These are phyloP conservation scores for Fukomys damarensis DNA, from an alignment of 2,113 vertebrate species.

Conservation along the genomic window DNA sequence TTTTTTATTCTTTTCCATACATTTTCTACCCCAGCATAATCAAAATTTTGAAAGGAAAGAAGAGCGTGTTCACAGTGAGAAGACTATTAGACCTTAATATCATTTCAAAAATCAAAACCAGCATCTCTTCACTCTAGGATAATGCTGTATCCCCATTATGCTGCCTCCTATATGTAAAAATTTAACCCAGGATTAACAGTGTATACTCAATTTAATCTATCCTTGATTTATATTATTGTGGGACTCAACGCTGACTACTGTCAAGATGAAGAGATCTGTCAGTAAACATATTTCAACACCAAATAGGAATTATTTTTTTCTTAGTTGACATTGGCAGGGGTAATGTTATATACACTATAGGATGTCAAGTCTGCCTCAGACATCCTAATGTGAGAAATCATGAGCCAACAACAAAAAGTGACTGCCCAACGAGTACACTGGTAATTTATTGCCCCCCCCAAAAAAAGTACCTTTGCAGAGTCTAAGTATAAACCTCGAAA, in stretches of 20 bases:
- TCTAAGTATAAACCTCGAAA: constrained; percentile 14
- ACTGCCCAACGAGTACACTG: neutral
- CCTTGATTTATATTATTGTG: neutral
- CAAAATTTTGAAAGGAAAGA: neutral
- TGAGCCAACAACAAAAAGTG: neutral
- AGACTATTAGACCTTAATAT: neutral
- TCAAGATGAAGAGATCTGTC: neutral
- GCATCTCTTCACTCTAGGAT: neutral
- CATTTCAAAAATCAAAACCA: constrained; percentile 14
- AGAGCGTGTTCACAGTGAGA: neutral
- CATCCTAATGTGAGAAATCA: neutral
- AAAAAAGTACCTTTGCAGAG: neutral
- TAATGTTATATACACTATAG: neutral
- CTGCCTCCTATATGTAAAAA: neutral
- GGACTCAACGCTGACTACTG: neutral
- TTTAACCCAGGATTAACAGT: neutral
- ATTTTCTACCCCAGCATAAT: neutral
- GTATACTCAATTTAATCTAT: neutral
- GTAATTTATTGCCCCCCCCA: neutral
- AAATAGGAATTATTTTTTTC: constrained; percentile 36
- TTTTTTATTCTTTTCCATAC: neutral
- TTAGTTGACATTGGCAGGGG: neutral
- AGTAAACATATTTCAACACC: constrained; percentile 14
- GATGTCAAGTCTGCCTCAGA: neutral
- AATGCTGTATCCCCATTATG: neutral